phyloP scores from a whole-genome alignment of 2,888 invertebrate genomes.

The Melanargia galathea region DNA sequence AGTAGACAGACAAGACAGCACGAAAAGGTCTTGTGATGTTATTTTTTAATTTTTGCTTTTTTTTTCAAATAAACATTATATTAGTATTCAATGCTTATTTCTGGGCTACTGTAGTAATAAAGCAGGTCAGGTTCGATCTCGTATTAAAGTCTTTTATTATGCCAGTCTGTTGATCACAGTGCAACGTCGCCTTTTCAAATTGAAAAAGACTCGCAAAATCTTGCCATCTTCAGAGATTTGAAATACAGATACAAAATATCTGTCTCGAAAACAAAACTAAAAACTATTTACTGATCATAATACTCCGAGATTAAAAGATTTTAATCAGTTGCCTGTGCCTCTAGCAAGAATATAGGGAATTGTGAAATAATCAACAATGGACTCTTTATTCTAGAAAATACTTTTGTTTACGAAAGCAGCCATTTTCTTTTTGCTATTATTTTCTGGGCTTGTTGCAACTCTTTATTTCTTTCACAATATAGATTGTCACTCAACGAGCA shows the following conservation, averaged over 20 bases:
- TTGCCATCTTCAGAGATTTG: background rate
- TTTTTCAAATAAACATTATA: too few relatives aligned
- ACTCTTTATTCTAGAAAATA: slow-evolving; percentile 22
- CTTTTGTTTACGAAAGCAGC: slow-evolving; percentile 21
- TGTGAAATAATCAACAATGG: slow-evolving; percentile 26
- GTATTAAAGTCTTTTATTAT: background rate
- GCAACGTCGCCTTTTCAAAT: background rate
- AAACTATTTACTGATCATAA: slow-evolving; percentile 27
- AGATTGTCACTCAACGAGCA: background rate
- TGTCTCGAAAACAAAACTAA: slow-evolving; percentile 15
- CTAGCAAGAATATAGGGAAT: slow-evolving; percentile 26
- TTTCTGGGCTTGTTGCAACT: background rate
- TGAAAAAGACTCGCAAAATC: background rate
- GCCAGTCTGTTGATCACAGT: background rate
- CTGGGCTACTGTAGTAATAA: background rate
- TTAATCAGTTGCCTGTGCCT: slow-evolving; percentile 30
- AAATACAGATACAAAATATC: background rate
- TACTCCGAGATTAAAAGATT: slow-evolving; percentile 33
- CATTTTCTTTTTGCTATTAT: slow-evolving; percentile 13
- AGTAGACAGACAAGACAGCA: too few relatives aligned
- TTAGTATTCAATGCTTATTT: background rate
- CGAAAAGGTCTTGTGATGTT: too few relatives aligned
- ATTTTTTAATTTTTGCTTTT: too few relatives aligned
- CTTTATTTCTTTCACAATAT: background rate
- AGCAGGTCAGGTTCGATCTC: background rate